A percentile compares a stretch with the other conserved stretches of the same genome.
Evolutionary conservation across 1,140 invertebrate species (phyloP).

Genomic region (Caenorhabditis remanei): DNA sequence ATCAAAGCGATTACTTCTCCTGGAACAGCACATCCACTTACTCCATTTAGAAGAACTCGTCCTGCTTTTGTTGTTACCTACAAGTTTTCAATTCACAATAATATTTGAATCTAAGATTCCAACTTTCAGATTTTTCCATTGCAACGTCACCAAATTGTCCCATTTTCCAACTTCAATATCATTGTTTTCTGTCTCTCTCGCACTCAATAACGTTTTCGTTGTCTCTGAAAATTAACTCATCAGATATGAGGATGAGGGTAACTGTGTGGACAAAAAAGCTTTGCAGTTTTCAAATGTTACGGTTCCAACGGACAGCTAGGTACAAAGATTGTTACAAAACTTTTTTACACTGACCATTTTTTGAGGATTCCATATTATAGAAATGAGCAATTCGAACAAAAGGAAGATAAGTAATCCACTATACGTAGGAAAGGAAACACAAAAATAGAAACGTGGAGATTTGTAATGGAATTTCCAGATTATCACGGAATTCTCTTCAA

Average conservation of each 20-base stretch:
- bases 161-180: constrained; percentile 24
- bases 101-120: neutral
- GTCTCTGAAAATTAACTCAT: neutral
- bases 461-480: too few species aligned
- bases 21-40: constrained; percentile 68
- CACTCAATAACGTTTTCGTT: constrained; percentile 15
- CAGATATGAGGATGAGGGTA: too few species aligned
- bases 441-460: too few species aligned
- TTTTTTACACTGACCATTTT: neutral
- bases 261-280: too few species aligned
- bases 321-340: neutral
- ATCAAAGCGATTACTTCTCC: constrained; percentile 70
- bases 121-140: constrained; percentile 34
- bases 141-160: constrained; percentile 39
- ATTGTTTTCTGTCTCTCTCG: constrained; percentile 34
- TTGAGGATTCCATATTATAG: constrained; percentile 10
- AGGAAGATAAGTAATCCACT: too few species aligned
- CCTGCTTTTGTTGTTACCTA: constrained; percentile 60
- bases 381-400: neutral
- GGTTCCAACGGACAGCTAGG: neutral
- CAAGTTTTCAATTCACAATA: neutral
- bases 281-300: too few species aligned
- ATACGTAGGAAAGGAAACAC: too few species aligned
- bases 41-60: constrained; percentile 57
- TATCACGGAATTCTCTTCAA: too few species aligned